Percentiles rank a stretch among this genome's conserved stretches.
phyloP scores from a whole-genome alignment of 2,113 vertebrate species.

The Todiramphus chloris region DNA sequence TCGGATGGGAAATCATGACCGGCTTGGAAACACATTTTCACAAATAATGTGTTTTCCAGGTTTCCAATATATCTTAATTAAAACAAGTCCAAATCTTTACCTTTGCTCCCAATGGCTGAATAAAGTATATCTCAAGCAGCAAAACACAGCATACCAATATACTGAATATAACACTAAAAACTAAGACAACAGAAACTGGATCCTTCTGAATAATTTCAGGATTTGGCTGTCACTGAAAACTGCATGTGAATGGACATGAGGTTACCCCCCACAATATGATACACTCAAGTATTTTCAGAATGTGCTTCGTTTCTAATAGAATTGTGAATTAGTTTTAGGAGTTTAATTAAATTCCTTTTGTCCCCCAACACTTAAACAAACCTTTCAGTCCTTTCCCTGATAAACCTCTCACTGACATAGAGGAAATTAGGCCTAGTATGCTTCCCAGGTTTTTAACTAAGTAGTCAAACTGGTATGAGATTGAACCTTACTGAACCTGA shows the following conservation, averaged over 20 bases:
- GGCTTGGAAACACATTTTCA: constrained; percentile 63
- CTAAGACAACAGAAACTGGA: background rate
- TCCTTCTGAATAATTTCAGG: background rate
- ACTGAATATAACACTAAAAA: background rate
- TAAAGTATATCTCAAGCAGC: background rate
- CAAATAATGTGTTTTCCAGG: constrained; percentile 76
- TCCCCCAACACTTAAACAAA: background rate
- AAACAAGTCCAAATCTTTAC: constrained; percentile 28
- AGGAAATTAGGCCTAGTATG: background rate
- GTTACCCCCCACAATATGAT: background rate
- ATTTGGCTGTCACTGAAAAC: background rate
- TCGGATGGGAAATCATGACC: constrained; percentile 70
- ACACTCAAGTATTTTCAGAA: background rate
- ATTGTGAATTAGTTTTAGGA: background rate
- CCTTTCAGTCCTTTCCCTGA: background rate
- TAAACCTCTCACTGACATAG: background rate
- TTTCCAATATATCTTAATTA: constrained; percentile 52
- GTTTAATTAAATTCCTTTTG: background rate
- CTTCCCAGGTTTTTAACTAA: background rate
- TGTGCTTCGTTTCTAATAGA: background rate
- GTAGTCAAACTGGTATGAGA: background rate
- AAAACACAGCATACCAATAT: background rate
- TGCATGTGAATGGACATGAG: background rate
- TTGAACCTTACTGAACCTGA: background rate
- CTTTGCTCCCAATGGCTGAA: constrained; percentile 24